Conservation (phyloP, 2,797 vertebrate genomes). For the Clamator glandarius region DNA sequence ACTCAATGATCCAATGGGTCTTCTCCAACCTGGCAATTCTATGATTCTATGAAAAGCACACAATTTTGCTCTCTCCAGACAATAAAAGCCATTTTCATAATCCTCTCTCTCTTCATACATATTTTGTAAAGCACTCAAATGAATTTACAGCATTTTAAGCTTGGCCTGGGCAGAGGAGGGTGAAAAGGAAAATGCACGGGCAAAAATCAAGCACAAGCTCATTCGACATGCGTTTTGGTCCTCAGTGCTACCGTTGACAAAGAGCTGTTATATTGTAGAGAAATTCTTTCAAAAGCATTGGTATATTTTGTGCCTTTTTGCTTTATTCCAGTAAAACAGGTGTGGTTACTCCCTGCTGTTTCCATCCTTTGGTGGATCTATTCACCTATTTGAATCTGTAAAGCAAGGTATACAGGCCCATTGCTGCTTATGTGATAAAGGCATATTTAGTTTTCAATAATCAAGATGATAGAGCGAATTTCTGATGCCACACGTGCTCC, state of each 20-base stretch:
- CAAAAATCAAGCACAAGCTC: neutral
- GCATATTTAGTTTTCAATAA: neutral
- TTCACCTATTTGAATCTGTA: neutral
- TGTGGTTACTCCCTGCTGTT: neutral
- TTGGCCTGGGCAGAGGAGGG: accelerated
- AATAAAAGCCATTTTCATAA: neutral
- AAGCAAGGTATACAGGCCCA: neutral
- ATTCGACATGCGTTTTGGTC: neutral
- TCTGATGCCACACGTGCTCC: neutral
- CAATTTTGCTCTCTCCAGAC: neutral
- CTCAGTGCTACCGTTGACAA: neutral
- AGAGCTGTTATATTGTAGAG: neutral
- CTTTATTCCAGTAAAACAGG: neutral
- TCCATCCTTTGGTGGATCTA: neutral
- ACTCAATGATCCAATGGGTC: too few relatives aligned
- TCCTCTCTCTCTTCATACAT: neutral
- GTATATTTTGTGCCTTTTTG: neutral
- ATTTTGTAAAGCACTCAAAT: neutral
- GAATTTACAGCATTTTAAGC: neutral
- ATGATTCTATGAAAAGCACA: neutral
- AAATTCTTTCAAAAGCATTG: neutral
- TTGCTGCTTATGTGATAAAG: neutral
- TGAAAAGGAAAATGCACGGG: neutral
- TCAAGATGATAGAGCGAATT: neutral
- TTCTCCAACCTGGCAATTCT: too few relatives aligned